Evolutionary conservation across 2,888 invertebrate species (phyloP).

Genomic region (Diarsia dahlii): DNA sequence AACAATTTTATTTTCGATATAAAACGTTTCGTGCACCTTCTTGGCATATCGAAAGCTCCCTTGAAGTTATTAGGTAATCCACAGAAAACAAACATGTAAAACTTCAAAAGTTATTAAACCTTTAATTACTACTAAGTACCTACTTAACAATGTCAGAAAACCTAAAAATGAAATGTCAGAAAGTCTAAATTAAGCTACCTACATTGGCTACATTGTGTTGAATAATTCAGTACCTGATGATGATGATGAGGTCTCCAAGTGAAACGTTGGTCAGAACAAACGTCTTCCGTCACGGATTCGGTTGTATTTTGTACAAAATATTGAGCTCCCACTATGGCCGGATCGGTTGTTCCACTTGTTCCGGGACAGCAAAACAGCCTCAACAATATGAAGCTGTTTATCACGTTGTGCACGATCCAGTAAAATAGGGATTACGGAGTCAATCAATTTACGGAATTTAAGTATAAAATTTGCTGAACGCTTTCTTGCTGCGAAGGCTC

Average conservation of each 20-base stretch:
- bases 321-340: neutral
- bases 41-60: neutral
- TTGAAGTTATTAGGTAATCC: neutral
- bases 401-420: neutral
- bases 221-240: no score
- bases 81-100: neutral
- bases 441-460: no score
- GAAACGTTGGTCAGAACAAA: slow-evolving; percentile 1
- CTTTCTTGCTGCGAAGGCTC: neutral
- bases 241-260: no score
- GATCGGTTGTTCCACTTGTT: neutral
- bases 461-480: no score
- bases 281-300: slow-evolving; percentile 35
- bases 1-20: neutral
- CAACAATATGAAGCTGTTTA: neutral
- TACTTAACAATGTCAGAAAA: neutral
- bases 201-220: neutral
- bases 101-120: neutral
- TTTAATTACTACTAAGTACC: neutral
- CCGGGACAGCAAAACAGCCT: neutral
- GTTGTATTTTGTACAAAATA: slow-evolving; percentile 39
- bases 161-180: no score
- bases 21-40: neutral
- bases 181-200: neutral
- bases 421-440: neutral